phyloP scores from a whole-genome alignment of 2,113 vertebrate species.

The Barnardius zonarius region DNA sequence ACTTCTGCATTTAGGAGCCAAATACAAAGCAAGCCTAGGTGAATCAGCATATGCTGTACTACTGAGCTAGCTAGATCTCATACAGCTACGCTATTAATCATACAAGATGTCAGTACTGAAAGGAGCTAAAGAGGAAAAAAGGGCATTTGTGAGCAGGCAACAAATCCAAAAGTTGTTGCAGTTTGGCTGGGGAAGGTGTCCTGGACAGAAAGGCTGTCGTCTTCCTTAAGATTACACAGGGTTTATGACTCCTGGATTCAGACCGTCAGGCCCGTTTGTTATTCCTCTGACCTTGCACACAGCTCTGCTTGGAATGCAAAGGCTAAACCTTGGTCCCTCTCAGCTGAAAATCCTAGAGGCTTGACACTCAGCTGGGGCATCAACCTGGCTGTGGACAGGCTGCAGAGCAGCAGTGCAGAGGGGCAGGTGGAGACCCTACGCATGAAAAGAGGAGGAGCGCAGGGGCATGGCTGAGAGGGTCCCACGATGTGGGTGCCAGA shows the following conservation, averaged over 20 bases:
- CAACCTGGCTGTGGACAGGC: neutral
- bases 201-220: neutral
- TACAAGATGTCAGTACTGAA: neutral
- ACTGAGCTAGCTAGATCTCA: neutral
- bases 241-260: neutral
- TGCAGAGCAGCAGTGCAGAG: neutral
- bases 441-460: rapidly evolving
- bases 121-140: neutral
- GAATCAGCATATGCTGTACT: neutral
- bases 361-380: neutral
- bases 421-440: neutral
- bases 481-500: neutral
- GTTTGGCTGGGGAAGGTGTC: neutral
- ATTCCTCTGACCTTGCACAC: neutral
- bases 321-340: neutral
- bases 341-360: neutral
- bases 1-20: neutral
- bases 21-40: neutral
- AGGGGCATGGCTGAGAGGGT: neutral
- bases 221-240: neutral
- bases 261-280: neutral
- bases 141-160: neutral
- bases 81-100: neutral
- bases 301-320: neutral
- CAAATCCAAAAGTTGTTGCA: neutral